phyloP scores from a whole-genome alignment of 2,797 vertebrate species.

The Protonibea diacanthus region DNA sequence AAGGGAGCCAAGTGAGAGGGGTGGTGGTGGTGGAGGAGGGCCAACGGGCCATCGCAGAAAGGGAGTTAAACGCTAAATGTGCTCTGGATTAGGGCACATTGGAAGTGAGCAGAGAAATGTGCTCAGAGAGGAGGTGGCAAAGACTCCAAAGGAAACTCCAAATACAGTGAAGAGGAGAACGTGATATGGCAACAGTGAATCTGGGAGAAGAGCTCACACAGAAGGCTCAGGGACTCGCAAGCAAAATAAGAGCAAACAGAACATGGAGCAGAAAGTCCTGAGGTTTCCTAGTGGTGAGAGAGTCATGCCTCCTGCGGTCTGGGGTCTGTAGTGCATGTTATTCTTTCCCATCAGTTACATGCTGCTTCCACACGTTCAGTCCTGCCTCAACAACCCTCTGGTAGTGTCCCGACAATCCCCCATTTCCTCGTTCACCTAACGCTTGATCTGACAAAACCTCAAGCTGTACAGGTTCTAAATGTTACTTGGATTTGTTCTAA shows the following conservation, averaged over 20 bases:
- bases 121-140: not conserved
- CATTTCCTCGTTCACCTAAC: conserved; percentile 20
- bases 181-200: conserved; percentile 11
- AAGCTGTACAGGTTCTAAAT: not conserved
- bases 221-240: conserved; percentile 25
- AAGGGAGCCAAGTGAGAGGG: conserved; percentile 61
- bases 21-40: conserved; percentile 5
- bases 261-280: conserved; percentile 56
- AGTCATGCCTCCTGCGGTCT: conserved; percentile 75
- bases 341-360: conserved; percentile 69
- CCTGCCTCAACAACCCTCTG: conserved; percentile 30
- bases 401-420: conserved; percentile 21
- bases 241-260: conserved; percentile 54
- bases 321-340: conserved; percentile 72
- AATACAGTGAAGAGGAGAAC: not conserved
- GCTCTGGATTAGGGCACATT: conserved; percentile 18
- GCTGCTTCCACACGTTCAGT: conserved; percentile 31
- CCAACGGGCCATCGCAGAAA: conserved; percentile 27
- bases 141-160: conserved; percentile 6
- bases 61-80: conserved; percentile 35
- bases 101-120: conserved; percentile 27
- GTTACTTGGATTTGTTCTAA: conserved; percentile 8
- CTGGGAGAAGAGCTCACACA: conserved; percentile 9
- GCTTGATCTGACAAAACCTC: conserved; percentile 18
- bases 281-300: conserved; percentile 68